Evolutionary conservation across 2,113 vertebrate species (phyloP).

Genomic region (Scolopax mira): DNA sequence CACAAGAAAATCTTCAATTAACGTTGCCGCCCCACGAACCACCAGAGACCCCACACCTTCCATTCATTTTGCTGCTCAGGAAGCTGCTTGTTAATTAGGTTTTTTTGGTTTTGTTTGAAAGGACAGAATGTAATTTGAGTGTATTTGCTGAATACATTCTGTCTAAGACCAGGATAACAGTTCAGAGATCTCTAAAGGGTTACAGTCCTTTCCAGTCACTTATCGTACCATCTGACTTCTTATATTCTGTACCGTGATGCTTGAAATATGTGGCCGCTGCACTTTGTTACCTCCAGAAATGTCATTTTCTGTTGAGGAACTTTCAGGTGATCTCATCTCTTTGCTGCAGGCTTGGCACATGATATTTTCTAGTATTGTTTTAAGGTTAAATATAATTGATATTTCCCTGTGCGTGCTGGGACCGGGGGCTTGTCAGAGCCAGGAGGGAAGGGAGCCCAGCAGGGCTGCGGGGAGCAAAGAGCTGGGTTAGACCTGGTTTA

Average conservation of each 20-base stretch:
- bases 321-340: background rate
- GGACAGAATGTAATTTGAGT: background rate
- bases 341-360: background rate
- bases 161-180: background rate
- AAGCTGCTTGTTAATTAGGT: background rate
- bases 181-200: background rate
- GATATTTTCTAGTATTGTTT: background rate
- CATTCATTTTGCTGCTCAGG: background rate
- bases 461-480: background rate
- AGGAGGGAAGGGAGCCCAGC: background rate
- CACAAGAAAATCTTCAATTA: background rate
- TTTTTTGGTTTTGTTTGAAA: background rate
- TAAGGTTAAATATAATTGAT: background rate
- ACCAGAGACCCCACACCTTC: background rate
- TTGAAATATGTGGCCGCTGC: background rate
- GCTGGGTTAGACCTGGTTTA: background rate
- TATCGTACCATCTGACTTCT: background rate
- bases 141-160: background rate
- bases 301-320: background rate
- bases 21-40: background rate
- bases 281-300: background rate
- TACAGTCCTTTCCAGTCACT: background rate
- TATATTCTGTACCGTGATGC: background rate
- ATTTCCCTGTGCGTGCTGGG: background rate
- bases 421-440: background rate